These are phyloP conservation scores for Eptesicus fuscus DNA, from an alignment of 2,113 vertebrate species.

Conservation along the genomic window DNA sequence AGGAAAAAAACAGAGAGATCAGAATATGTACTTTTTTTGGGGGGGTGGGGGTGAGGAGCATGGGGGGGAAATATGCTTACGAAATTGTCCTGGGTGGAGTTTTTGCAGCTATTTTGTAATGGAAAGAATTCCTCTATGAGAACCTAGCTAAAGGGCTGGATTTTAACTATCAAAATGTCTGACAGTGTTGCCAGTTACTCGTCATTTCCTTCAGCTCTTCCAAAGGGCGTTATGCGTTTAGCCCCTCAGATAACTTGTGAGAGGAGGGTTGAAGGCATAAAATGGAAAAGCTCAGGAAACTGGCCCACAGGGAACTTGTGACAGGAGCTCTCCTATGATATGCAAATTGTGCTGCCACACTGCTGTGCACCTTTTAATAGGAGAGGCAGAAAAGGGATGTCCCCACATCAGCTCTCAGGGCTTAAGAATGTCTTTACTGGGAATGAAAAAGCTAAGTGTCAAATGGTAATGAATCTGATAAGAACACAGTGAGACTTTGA, in stretches of 20 bases:
- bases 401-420: constrained; percentile 55
- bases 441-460: background rate
- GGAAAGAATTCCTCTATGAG: background rate
- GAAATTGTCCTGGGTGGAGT: background rate
- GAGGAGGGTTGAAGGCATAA: constrained; percentile 59
- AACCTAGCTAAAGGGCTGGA: background rate
- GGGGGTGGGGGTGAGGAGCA: background rate
- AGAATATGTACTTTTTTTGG: background rate
- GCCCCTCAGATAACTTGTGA: constrained; percentile 48
- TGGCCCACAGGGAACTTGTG: constrained; percentile 48
- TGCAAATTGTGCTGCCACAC: constrained; percentile 61
- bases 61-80: background rate
- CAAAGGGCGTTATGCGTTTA: constrained; percentile 53
- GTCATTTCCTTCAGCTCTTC: background rate
- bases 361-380: constrained; percentile 54
- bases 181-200: background rate
- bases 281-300: constrained; percentile 66
- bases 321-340: constrained; percentile 67
- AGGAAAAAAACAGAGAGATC: background rate
- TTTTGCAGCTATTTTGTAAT: background rate
- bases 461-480: background rate
- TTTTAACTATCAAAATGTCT: background rate
- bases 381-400: constrained; percentile 52
- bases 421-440: constrained; percentile 13
- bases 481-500: background rate